A percentile compares a stretch with the other conserved stretches of the same genome.
These are phyloP conservation scores for Psittacula echo DNA, from an alignment of 2,797 vertebrate species.

Conservation along the genomic window DNA sequence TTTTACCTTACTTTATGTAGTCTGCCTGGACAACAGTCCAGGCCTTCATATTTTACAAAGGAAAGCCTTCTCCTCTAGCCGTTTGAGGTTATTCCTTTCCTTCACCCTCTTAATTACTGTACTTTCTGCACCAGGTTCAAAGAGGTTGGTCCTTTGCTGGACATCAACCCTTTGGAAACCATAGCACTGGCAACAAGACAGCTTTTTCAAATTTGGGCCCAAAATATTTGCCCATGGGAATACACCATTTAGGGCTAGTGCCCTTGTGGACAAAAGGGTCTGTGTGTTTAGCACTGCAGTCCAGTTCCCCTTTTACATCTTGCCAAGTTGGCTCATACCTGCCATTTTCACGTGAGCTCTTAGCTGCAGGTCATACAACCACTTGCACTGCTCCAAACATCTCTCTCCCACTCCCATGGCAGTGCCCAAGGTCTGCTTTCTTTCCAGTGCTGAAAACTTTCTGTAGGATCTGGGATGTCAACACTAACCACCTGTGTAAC, in stretches of 20 bases:
- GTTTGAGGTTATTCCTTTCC: not conserved
- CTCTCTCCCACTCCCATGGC: fast-evolving
- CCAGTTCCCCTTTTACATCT: not conserved
- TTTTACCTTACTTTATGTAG: not conserved
- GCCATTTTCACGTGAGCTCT: not conserved
- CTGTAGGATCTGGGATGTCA: not conserved
- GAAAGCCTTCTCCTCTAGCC: not conserved
- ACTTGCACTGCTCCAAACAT: fast-evolving
- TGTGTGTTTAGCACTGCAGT: fast-evolving
- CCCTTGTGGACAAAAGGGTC: not conserved
- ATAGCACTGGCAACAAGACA: fast-evolving
- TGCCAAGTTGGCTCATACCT: not conserved
- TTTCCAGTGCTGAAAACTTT: not conserved
- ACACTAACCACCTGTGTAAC: not conserved
- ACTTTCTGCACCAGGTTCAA: not conserved
- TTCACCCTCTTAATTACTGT: not conserved
- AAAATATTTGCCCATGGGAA: not conserved
- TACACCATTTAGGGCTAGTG: not conserved
- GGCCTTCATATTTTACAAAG: not conserved
- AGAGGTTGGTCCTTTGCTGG: not conserved
- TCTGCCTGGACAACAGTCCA: not conserved
- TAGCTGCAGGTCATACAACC: not conserved
- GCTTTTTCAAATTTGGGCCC: not conserved
- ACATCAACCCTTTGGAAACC: not conserved
- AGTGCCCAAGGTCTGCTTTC: not conserved